A percentile compares a stretch with the other conserved stretches of the same genome.
Evolutionary conservation across 2,113 vertebrate genomes (phyloP).

Genomic region (Cynoglossus semilaevis): DNA sequence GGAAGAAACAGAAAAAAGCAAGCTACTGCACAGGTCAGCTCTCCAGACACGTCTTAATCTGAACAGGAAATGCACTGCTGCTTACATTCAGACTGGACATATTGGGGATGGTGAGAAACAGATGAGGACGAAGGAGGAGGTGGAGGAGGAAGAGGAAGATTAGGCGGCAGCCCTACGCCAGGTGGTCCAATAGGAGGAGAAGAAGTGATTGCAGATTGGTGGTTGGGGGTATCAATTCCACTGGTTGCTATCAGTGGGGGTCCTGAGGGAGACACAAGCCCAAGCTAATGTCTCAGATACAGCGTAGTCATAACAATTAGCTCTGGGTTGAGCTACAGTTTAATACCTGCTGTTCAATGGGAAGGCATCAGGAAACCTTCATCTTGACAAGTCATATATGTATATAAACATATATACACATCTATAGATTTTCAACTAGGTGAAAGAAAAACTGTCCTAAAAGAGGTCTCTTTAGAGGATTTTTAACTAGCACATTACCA

Average conservation of each 20-base stretch:
- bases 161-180: constrained; percentile 86
- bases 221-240: constrained; percentile 85
- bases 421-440: no score
- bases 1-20: background rate
- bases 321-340: background rate
- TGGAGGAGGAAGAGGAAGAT: constrained; percentile 66
- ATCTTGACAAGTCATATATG: no score
- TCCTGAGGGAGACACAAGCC: constrained; percentile 80
- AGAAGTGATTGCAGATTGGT: constrained; percentile 83
- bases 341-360: no score
- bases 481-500: no score
- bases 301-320: constrained; percentile 10
- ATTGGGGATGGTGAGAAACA: constrained; percentile 86
- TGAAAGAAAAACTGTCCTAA: no score
- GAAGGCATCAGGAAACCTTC: background rate
- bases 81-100: constrained; percentile 97
- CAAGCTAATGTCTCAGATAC: constrained; percentile 51
- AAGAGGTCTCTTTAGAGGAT: no score
- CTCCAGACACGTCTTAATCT: constrained; percentile 29
- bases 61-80: constrained; percentile 49
- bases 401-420: no score
- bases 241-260: constrained; percentile 85
- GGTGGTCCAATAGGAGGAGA: constrained; percentile 88
- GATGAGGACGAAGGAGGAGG: constrained; percentile 67
- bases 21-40: background rate